Base-by-base conservation (phyloP, 35 echinoderm and acorn worm genomes). In the Holothuria glaberrima region DNA sequence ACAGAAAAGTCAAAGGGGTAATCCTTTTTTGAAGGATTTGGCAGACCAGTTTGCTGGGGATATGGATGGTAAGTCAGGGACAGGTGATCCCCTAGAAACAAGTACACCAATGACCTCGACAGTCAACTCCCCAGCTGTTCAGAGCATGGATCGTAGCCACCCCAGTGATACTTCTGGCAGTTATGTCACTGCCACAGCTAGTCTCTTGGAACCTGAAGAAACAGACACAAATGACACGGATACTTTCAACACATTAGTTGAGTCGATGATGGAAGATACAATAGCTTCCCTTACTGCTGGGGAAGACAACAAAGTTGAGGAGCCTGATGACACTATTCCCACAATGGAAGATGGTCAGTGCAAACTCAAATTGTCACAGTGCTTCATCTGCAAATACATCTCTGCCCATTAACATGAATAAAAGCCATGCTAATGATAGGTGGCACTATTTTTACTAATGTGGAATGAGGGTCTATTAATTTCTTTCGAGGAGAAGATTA, bases 31-130 rank as follows among this genome's bases (percentile, higher is more conserved):
- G 44, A 48, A 78, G 74, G 74, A 78, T 21, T 48, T 78, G 38
- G 50, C 50, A 5, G 5, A 12, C 0, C 3, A 54, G 50, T 54
- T 54, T 54, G 12, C 50, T 9, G 50, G 50, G 13, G 38, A 78
- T 25, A 52, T 38, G 22, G 74, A 78, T 16, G 74, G 74, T 78
- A 54, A 78, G 74, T 78, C 50, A 48, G 74, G 74, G 18, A 52
- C 68, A 57, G 88, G 34, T 52, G 75, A 68, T 4, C 89, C 77
- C 35, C 4, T 90, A 9, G 60, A 68, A 82, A 63, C 89, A 74
- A 90, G 89, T 56, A 83, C 89, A 32, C 89, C 89, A 21, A 50
- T 90, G 31, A 29, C 89, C 30, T 67, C 73, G 24, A 21, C 88
- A 1, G 34, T 41, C 13, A 26, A 71, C 52, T 71, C 71, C 54